phyloP scores from a whole-genome alignment of 2,888 invertebrate genomes.

The Osedax fenrisi region DNA sequence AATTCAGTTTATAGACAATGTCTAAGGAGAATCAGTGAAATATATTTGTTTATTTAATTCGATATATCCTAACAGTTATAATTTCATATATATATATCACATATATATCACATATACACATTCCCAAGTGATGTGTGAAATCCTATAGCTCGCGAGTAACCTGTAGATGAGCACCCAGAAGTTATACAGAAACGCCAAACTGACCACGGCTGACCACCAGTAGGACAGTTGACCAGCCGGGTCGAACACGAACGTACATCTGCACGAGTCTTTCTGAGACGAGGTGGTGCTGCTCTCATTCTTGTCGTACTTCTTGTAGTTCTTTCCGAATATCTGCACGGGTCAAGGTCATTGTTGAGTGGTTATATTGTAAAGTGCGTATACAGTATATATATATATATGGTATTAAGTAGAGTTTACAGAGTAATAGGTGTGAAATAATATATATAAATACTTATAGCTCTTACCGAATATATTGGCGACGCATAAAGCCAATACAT shows the following conservation, averaged over 20 bases:
- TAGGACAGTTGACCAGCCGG: slow-evolving; percentile 74
- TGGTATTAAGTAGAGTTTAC: background rate
- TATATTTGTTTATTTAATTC: no score
- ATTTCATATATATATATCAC: no score
- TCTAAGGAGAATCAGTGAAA: no score
- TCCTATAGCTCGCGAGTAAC: no score
- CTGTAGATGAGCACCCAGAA: slow-evolving; percentile 40
- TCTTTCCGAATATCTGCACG: slow-evolving; percentile 9
- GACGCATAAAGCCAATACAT: no score
- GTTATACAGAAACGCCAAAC: slow-evolving; percentile 50
- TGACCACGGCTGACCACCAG: slow-evolving; percentile 51
- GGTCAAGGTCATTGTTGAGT: background rate
- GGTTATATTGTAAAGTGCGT: background rate
- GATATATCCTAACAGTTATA: no score
- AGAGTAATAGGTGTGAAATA: no score
- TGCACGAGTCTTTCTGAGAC: slow-evolving; percentile 57
- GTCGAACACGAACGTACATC: slow-evolving; percentile 81
- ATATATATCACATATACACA: no score
- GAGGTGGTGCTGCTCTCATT: slow-evolving; percentile 46
- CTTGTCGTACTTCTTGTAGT: background rate
- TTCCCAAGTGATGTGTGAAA: no score
- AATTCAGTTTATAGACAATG: no score
- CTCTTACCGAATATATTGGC: no score
- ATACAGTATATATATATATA: background rate
- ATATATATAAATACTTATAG: no score